Evolutionary conservation across 2,888 invertebrate species (phyloP), one percentile per base, ranked within the genome.

Genomic region (Eupelmus urozonus): DNA sequence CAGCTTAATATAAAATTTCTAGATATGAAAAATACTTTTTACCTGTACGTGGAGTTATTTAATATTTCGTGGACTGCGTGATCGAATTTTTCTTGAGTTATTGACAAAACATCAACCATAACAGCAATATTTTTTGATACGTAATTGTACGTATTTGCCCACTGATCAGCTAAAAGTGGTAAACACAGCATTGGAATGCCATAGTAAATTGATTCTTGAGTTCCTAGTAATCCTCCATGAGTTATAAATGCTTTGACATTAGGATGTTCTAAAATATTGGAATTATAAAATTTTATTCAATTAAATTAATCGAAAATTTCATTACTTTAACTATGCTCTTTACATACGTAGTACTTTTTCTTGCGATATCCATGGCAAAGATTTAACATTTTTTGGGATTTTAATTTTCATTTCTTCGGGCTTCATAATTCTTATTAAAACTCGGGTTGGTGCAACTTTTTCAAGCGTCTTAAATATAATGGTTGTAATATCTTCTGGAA

Each of bases 181-280:
- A 89, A 81, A 20, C 88, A 88, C 42, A 89, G 83, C 84, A 89
- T 84, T 0, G 89, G 89, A 1, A 89, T 86, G 0, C 85, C 88
- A 27, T 81, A 87, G 74, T 85, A 81, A 78, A 89, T 81, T 2
- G 89, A 84, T 72, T 89, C 89, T 70, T 87, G 87, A 1, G 85
- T 85, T 4, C 89, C 85, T 84, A 89, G 83, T 2, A 88, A 80
- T 2, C 89, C 89, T 1, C 89, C 87, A 16, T 89, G 89, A 5
- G 88, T 88, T 53, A 89, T 84, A 65, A 89, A 89, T 4, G 83
- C 85, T 76, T 79, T 86, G 20, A 87, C 66, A 42, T 89, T 88
- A 29, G 81, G 85, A 71, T 89, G 88, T 2, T 87, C 89, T 89
- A 76, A 16, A 82, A 49, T 49, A 49, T 34, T 34, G 9, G 3